Base-by-base conservation (phyloP, 2,888 invertebrate species). In the Coelopa pilipes region DNA sequence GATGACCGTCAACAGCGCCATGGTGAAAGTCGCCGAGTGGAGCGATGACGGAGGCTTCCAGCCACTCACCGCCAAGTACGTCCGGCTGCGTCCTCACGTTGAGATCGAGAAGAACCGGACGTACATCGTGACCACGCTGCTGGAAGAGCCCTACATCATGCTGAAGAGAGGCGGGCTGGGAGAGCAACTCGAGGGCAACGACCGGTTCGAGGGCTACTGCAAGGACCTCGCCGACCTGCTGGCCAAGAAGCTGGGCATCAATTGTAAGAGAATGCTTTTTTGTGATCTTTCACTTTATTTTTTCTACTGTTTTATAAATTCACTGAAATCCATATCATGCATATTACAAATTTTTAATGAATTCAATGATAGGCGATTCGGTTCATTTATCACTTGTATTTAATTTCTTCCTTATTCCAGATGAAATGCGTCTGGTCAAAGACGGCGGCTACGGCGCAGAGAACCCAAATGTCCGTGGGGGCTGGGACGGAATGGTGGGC, bases 11-110 rank as follows among this genome's bases (percentile, higher is more conserved):
- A 95, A 96, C 83, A 96, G 96, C 83, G 95, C 95, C 46, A 94
- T 96, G 93, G 92, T 96, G 19, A 96, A 96, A 90, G 94, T 96
- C 9, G 96, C 95, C 21, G 94, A 95, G 83, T 96, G 96, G 96
- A 93, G 92, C 19, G 96, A 96, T 81, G 91, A 92, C 78, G 90
- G 90, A 21, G 95, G 96, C 4, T 91, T 96, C 79, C 92, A 90
- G 76, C 90, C 94, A 0, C 90, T 93, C 45, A 91, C 94, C 4
- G 92, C 94, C 9, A 95, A 94, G 87, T 93, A 93, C 82, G 91
- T 92, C 49, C 90, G 94, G 75, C 88, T 94, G 34, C 91, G 91
- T 77, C 92, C 94, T 0, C 91, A 92, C 17, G 88, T 90, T 3
- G 92, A 93, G 75, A 92, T 94, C 79, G 94, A 94, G 79, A 92